Evolutionary conservation across 2,888 invertebrate species (phyloP).

Genomic region (Eupithecia tripunctaria): DNA sequence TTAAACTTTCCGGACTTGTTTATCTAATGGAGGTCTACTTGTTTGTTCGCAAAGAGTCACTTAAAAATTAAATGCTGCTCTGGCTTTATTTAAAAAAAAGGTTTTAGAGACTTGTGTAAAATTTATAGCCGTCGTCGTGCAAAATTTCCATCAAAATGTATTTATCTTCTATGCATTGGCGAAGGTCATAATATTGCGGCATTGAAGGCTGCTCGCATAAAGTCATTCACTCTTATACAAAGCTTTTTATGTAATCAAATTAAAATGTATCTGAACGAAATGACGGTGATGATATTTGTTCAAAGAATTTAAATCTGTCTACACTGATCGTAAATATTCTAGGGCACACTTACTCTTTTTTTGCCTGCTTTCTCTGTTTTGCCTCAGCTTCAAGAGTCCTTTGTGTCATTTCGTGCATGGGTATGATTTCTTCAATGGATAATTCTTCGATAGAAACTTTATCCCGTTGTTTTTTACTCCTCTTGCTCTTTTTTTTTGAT

Average conservation of each 20-base stretch:
- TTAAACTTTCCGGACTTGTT: neutral
- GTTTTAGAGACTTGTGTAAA: neutral
- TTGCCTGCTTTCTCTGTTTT: neutral
- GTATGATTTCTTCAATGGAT: neutral
- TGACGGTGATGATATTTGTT: too few relatives aligned
- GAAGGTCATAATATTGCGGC: neutral
- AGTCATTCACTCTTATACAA: too few relatives aligned
- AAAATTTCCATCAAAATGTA: neutral
- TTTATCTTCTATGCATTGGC: neutral
- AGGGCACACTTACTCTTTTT: neutral
- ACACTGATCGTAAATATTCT: neutral
- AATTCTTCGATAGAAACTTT: neutral
- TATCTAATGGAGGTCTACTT: too few relatives aligned
- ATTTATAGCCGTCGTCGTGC: neutral
- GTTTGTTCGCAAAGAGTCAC: too few relatives aligned
- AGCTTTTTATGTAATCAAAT: too few relatives aligned
- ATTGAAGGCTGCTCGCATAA: neutral
- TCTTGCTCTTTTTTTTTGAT: neutral
- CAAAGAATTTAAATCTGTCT: too few relatives aligned
- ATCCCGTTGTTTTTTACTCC: neutral
- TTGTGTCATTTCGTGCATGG: neutral
- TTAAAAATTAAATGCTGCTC: too few relatives aligned
- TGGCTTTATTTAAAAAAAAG: neutral
- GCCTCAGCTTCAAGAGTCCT: neutral
- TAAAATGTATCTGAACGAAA: too few relatives aligned